Percentiles rank a stretch among this genome's conserved stretches.
Evolutionary conservation across 2,113 vertebrate genomes (phyloP).

Genomic region (Apeltes quadracus): DNA sequence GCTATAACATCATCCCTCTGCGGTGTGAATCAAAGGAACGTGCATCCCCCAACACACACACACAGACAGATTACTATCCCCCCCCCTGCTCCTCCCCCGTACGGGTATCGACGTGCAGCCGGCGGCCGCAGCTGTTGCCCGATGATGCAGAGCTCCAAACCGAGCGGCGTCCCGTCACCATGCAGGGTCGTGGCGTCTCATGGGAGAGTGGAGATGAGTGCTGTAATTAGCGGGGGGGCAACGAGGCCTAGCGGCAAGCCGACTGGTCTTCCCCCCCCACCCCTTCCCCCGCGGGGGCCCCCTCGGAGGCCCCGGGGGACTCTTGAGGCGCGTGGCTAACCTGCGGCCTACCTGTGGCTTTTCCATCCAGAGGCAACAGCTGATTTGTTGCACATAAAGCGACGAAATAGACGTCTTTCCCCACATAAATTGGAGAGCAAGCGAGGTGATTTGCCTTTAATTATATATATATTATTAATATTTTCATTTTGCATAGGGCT

Average conservation of each 20-base stretch:
- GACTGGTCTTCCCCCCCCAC: slow-evolving; percentile 26
- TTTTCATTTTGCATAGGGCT: not conserved
- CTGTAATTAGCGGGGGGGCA: slow-evolving; percentile 71
- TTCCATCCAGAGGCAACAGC: not conserved
- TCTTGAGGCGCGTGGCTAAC: slow-evolving; percentile 66
- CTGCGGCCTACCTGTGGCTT: slow-evolving; percentile 69
- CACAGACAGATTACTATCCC: slow-evolving; percentile 4
- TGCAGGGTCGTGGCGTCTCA: slow-evolving; percentile 48
- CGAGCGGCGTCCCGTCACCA: slow-evolving; percentile 55
- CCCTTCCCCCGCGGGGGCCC: not conserved
- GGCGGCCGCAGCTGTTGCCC: slow-evolving; percentile 67
- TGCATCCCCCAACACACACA: slow-evolving; percentile 10
- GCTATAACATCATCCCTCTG: slow-evolving; percentile 12
- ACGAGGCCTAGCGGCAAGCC: slow-evolving; percentile 51
- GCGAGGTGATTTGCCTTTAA: no score
- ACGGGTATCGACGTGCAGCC: slow-evolving; percentile 51
- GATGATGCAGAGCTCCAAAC: slow-evolving; percentile 51
- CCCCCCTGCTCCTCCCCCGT: not conserved
- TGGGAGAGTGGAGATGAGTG: slow-evolving; percentile 55
- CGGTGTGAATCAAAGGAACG: slow-evolving; percentile 22
- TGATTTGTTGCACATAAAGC: slow-evolving; percentile 5
- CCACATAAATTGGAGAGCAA: not conserved
- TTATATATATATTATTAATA: no score
- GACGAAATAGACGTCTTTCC: not conserved
- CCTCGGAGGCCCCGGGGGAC: slow-evolving; percentile 46